Evolutionary conservation across 2,113 vertebrate genomes (phyloP).

Genomic region (Taxidea taxus): DNA sequence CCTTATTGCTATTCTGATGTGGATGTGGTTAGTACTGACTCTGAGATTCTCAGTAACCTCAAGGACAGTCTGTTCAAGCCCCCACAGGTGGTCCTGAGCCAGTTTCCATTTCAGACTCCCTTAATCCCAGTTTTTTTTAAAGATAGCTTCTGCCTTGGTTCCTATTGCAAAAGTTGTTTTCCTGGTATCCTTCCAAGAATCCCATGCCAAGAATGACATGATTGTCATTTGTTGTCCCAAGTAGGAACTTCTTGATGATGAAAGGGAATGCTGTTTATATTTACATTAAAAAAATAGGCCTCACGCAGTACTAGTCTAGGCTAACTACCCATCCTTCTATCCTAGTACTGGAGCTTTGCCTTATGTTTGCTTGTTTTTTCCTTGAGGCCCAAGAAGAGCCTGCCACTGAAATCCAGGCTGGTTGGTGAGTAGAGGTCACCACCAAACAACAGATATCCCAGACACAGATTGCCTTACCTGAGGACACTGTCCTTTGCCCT

Average conservation of each 20-base stretch:
- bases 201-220: background rate
- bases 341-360: background rate
- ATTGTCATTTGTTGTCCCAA: background rate
- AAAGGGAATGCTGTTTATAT: background rate
- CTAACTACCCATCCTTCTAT: too few species aligned
- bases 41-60: background rate
- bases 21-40: background rate
- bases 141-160: background rate
- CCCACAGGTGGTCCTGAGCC: background rate
- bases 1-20: background rate
- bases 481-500: slow-evolving; percentile 9
- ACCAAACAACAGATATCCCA: background rate
- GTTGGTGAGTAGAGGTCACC: background rate
- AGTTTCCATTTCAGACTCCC: background rate
- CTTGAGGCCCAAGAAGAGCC: background rate
- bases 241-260: background rate
- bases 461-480: background rate
- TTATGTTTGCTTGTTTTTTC: background rate
- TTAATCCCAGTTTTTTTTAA: background rate
- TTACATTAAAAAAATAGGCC: background rate
- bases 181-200: background rate
- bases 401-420: background rate
- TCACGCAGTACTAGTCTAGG: background rate
- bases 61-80: background rate
- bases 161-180: slow-evolving; percentile 29